A percentile compares a stretch with the other conserved stretches of the same genome.
Evolutionary conservation across 2,113 vertebrate genomes (phyloP).

Genomic region (Synodontis membranacea): DNA sequence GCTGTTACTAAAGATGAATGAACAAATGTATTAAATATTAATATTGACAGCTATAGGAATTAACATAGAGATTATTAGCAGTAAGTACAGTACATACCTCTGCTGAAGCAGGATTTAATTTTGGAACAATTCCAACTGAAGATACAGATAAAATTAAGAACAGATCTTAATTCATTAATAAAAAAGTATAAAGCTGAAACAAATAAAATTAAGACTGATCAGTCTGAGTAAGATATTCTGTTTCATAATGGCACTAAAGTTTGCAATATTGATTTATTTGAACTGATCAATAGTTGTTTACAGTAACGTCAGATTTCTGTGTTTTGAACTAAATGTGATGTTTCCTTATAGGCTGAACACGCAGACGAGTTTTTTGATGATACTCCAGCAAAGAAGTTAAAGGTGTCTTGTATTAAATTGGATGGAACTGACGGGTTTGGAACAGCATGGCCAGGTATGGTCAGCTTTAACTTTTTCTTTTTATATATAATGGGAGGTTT

Average conservation of each 20-base stretch:
- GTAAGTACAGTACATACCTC: background rate
- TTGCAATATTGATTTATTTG: background rate
- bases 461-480: background rate
- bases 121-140: background rate
- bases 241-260: background rate
- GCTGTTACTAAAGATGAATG: background rate
- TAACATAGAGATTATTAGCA: background rate
- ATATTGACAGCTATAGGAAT: background rate
- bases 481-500: background rate
- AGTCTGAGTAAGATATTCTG: background rate
- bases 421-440: constrained; percentile 56
- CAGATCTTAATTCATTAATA: background rate
- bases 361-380: constrained; percentile 41
- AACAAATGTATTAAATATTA: background rate
- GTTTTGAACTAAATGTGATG: background rate
- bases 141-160: background rate
- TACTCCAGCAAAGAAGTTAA: constrained; percentile 63
- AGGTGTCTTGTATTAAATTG: constrained; percentile 10
- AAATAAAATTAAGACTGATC: background rate
- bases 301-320: background rate
- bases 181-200: background rate
- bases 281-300: background rate
- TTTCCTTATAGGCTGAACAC: constrained; percentile 54
- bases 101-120: background rate
- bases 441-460: constrained; percentile 60